These are phyloP conservation scores for Bombyx huttoni DNA, from an alignment of 2,888 invertebrate species.

Conservation along the genomic window DNA sequence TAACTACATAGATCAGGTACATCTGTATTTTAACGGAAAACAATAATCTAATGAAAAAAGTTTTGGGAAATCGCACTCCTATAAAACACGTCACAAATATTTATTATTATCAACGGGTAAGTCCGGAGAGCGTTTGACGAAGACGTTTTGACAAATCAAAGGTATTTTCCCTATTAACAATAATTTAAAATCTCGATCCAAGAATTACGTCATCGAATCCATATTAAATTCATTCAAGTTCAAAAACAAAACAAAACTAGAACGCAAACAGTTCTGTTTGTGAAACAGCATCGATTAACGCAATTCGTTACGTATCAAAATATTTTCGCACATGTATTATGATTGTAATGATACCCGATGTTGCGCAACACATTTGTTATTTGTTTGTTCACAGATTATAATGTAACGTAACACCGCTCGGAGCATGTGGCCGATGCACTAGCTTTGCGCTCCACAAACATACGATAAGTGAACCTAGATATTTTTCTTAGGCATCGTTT, in stretches of 20 bases:
- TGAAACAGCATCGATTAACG: not conserved
- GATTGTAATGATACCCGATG: not conserved
- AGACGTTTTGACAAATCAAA: too few relatives aligned
- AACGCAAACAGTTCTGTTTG: conserved; percentile 3
- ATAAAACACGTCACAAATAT: too few relatives aligned
- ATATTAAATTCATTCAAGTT: conserved; percentile 5
- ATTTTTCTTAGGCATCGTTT: too few relatives aligned
- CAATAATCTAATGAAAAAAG: too few relatives aligned
- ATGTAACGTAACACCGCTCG: conserved; percentile 12
- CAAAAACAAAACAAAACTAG: conserved; percentile 2
- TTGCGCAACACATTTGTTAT: not conserved
- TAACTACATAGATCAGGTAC: too few relatives aligned
- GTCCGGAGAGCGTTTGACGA: too few relatives aligned
- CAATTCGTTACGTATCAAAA: conserved; percentile 1
- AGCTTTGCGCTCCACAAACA: not conserved
- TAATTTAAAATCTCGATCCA: not conserved
- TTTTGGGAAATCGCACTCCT: too few relatives aligned
- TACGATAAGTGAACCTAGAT: too few relatives aligned
- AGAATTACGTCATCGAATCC: conserved; percentile 1
- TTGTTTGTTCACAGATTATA: conserved; percentile 9
- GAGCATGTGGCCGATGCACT: conserved; percentile 3
- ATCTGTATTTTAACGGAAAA: too few relatives aligned
- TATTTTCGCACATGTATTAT: not conserved
- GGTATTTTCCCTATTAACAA: too few relatives aligned
- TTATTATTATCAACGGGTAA: too few relatives aligned